Conservation (phyloP, 2,888 invertebrate species). For the Apodemia duryi region DNA sequence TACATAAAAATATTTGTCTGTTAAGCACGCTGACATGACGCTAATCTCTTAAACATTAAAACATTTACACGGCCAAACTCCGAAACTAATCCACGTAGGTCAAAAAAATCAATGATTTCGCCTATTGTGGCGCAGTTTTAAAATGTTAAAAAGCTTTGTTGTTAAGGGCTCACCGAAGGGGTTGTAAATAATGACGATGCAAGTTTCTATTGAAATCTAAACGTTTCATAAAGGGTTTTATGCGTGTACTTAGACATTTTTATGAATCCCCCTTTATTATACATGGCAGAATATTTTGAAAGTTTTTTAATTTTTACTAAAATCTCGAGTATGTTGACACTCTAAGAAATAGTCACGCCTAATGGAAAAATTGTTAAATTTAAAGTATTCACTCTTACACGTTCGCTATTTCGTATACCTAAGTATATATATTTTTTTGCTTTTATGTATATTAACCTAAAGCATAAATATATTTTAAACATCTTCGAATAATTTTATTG, state of each 20-base stretch:
- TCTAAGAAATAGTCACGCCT: too few species aligned
- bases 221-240: constrained; percentile 48
- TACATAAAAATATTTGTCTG: constrained; percentile 57
- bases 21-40: constrained; percentile 58
- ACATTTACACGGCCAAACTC: constrained; percentile 63
- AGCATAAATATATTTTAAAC: too few species aligned
- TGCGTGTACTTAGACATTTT: constrained; percentile 29
- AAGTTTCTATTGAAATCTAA: constrained; percentile 66
- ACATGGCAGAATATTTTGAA: background rate
- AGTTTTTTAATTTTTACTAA: background rate
- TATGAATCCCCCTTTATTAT: constrained; percentile 1
- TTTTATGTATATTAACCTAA: too few species aligned
- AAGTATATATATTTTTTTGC: too few species aligned
- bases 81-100: constrained; percentile 51
- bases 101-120: constrained; percentile 59
- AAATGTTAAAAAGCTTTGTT: constrained; percentile 77
- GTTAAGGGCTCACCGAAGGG: constrained; percentile 71
- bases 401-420: too few species aligned
- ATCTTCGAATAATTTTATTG: too few species aligned
- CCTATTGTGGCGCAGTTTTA: constrained; percentile 68
- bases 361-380: too few species aligned
- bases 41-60: constrained; percentile 78
- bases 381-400: too few species aligned
- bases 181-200: constrained; percentile 78
- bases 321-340: too few species aligned